phyloP scores from a whole-genome alignment of 2,797 vertebrate species.

The Lepilemur ruficaudatus region DNA sequence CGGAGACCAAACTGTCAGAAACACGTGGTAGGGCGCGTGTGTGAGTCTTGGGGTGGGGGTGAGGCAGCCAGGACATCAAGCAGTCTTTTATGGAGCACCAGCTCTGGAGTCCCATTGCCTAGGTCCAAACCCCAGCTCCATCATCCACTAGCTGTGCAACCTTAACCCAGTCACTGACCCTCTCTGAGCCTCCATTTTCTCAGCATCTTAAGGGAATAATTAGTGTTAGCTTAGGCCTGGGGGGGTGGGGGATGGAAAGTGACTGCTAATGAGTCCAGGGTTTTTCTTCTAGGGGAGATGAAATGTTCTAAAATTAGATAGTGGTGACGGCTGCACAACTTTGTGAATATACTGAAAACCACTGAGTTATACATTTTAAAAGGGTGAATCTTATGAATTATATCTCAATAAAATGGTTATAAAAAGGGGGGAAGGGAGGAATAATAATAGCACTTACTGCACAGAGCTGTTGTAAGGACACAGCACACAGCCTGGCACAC shows the following conservation, averaged over 20 bases:
- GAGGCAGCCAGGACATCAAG: background rate
- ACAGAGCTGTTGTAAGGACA: background rate
- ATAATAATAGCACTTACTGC: background rate
- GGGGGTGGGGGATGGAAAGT: background rate
- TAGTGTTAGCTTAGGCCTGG: background rate
- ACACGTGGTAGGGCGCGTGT: background rate
- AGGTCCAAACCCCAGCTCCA: background rate
- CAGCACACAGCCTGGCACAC: background rate
- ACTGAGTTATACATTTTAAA: background rate
- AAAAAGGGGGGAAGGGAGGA: background rate
- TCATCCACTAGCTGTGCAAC: background rate
- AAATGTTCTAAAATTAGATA: background rate
- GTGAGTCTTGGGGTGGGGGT: background rate
- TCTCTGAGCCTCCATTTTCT: slow-evolving; percentile 34
- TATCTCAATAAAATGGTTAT: slow-evolving; percentile 18
- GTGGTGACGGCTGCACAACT: background rate
- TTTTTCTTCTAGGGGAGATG: background rate
- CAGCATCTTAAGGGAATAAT: background rate
- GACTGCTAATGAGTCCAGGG: background rate
- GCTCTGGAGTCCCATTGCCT: background rate
- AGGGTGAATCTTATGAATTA: background rate
- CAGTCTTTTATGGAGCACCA: background rate
- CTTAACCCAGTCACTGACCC: background rate
- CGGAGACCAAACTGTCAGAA: slow-evolving; percentile 32
- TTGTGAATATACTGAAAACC: background rate